Percentiles rank a stretch among this genome's conserved stretches.
Conservation (phyloP, 2,888 invertebrate genomes). For the Hypomecis atomaria region DNA sequence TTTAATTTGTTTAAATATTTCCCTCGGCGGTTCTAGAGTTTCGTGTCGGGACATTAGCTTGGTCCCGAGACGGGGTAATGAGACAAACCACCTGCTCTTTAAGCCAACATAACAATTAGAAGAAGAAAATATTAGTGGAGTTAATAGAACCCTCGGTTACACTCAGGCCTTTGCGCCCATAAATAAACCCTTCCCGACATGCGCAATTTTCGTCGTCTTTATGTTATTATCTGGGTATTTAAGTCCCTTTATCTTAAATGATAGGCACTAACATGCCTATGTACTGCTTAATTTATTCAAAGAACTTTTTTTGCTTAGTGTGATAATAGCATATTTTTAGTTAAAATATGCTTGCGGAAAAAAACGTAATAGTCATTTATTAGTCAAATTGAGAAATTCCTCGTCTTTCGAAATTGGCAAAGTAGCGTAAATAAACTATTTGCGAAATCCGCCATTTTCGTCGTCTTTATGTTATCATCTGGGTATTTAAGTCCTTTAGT, state of each 20-base stretch:
- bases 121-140: constrained; percentile 83
- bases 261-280: neutral
- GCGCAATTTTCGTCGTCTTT: constrained; percentile 75
- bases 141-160: constrained; percentile 78
- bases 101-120: constrained; percentile 82
- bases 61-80: constrained; percentile 69
- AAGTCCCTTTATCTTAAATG: constrained; percentile 8
- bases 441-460: too few species aligned
- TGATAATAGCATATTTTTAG: too few species aligned
- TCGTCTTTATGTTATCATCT: too few species aligned
- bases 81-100: constrained; percentile 81
- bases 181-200: constrained; percentile 76
- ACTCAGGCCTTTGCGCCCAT: constrained; percentile 74
- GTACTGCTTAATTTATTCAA: neutral
- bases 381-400: too few species aligned
- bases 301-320: neutral
- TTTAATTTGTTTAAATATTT: constrained; percentile 84
- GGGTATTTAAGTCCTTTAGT: too few species aligned
- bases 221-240: constrained; percentile 64
- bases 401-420: too few species aligned
- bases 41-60: constrained; percentile 70
- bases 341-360: too few species aligned
- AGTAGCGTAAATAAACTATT: too few species aligned
- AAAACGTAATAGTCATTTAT: too few species aligned
- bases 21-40: constrained; percentile 71